A percentile compares a stretch with the other conserved stretches of the same genome.
These are phyloP conservation scores for Clamator glandarius DNA, from an alignment of 2,797 vertebrate genomes.

Conservation along the genomic window DNA sequence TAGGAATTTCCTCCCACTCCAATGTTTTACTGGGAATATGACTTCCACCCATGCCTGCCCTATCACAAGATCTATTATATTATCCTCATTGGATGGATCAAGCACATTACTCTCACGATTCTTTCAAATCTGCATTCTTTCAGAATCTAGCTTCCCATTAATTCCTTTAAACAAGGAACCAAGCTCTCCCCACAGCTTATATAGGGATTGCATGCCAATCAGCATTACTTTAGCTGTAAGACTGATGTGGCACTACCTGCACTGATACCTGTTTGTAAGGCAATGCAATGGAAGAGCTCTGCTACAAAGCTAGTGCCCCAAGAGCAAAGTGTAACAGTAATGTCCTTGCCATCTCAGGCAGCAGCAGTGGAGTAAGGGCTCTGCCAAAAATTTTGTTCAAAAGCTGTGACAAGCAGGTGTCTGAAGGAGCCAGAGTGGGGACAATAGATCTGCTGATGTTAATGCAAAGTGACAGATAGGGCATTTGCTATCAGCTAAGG, in stretches of 20 bases:
- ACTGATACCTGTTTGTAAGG: not conserved
- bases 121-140: not conserved
- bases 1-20: not conserved
- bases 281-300: not conserved
- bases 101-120: not conserved
- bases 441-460: not conserved
- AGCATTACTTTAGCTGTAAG: not conserved
- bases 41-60: not conserved
- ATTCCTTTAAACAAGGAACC: not conserved
- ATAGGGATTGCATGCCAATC: not conserved
- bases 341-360: not conserved
- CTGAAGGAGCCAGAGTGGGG: not conserved
- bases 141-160: not conserved
- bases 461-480: not conserved
- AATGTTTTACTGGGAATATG: not conserved
- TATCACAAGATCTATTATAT: not conserved
- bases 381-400: not conserved
- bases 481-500: not conserved
- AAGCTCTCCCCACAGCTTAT: not conserved
- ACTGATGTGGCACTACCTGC: not conserved
- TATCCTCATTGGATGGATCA: not conserved
- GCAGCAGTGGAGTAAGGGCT: accelerated
- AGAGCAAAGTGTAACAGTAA: not conserved
- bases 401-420: not conserved
- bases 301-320: not conserved